Evolutionary conservation across 2,113 vertebrate genomes (phyloP).

Genomic region (Panurus biarmicus): DNA sequence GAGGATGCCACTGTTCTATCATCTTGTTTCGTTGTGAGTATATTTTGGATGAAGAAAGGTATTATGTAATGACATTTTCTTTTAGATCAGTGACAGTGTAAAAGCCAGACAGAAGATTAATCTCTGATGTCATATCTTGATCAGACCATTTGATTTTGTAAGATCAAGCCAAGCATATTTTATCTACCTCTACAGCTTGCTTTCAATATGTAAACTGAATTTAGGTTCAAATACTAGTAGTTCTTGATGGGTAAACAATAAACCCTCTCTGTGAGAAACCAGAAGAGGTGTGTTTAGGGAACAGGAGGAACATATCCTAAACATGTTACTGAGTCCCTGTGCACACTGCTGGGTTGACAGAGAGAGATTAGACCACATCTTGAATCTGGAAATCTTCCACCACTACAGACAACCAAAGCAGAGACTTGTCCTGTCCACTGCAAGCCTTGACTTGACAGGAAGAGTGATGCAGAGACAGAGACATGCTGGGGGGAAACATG

Average conservation of each 20-base stretch:
- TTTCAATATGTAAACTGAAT: background rate
- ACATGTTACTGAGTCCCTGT: rapidly evolving
- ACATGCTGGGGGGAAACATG: background rate
- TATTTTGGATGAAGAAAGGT: background rate
- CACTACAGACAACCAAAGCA: rapidly evolving
- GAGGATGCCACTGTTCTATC: background rate
- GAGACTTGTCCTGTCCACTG: rapidly evolving
- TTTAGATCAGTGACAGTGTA: background rate
- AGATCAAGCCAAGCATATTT: background rate
- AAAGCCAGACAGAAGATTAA: background rate
- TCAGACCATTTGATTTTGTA: background rate
- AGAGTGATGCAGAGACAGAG: background rate
- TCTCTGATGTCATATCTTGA: background rate
- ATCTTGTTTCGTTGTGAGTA: background rate
- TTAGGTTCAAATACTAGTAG: background rate
- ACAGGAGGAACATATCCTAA: background rate
- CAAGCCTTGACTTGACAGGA: background rate
- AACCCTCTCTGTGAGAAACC: background rate
- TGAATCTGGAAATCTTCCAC: too few relatives aligned
- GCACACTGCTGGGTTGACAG: too few relatives aligned
- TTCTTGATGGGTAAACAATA: background rate
- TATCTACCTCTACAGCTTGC: background rate
- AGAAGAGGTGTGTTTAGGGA: background rate
- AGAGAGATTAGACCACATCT: too few relatives aligned
- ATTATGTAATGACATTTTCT: background rate